Evolutionary conservation across 1,140 invertebrate species (phyloP), one percentile per base, ranked within the genome.

Genomic region (Drosophila varians): DNA sequence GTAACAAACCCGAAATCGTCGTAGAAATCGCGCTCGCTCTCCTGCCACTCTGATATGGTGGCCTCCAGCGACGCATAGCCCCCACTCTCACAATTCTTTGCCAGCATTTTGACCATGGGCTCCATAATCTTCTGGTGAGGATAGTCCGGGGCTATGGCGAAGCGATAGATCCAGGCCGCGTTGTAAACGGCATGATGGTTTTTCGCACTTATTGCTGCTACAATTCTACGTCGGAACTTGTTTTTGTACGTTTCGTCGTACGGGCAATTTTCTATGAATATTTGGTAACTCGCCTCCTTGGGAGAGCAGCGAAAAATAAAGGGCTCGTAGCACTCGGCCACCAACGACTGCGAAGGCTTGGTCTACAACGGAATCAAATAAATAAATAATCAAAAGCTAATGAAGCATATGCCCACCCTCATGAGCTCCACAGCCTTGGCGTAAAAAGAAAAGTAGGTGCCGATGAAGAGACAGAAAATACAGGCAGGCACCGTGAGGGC

Each of bases 261-360:
- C 0, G 89, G 89, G 0, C 76, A 65, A 9, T 86, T 71, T 4
- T 91, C 82, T 4, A 86, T 48, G 23, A 90, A 91, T 31, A 91
- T 89, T 14, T 86, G 73, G 43, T 90, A 90, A 45, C 82, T 88
- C 2, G 77, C 83, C 45, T 91, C 90, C 8, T 70, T 86, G 2
- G 90, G 83, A 0, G 77, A 80, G 21, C 75, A 77, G 4, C 86
- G 79, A 36, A 90, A 86, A 14, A 90, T 86, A 43, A 91, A 91
- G 8, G 90, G 90, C 34, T 91, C 90, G 28, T 91, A 91, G 26
- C 84, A 89, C 56, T 91, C 90, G 19, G 90, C 90, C 4, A 91
- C 90, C 36, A 89, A 36, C 0, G 78, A 86, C 46, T 91, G 87
- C 1, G 69, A 83, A 0, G 89, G 80, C 19, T 89, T 91, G 1